phyloP scores from a whole-genome alignment of 1,140 invertebrate genomes.

The Lepidurus couesii region DNA sequence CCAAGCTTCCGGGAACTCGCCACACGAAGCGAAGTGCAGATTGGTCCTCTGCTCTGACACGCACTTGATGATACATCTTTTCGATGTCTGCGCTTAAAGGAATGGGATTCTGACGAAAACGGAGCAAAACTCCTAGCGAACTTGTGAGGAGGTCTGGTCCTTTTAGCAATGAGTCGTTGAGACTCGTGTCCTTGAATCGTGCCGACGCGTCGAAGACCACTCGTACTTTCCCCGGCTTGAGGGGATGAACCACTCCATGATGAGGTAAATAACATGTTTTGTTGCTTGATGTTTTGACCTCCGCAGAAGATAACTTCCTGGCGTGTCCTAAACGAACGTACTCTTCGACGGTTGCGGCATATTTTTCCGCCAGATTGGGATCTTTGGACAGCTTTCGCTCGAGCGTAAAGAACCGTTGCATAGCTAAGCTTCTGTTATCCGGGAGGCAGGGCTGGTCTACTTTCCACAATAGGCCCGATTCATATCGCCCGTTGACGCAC shows the following conservation, averaged over 20 bases:
- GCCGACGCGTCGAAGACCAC: conserved; percentile 29
- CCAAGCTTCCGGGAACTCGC: background rate
- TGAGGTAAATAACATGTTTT: conserved; percentile 29
- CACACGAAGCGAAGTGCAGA: conserved; percentile 23
- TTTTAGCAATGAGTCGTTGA: conserved; percentile 8
- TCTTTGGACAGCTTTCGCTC: background rate
- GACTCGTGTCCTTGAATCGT: background rate
- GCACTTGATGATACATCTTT: conserved; percentile 28
- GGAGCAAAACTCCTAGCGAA: conserved; percentile 30
- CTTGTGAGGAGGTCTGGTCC: background rate
- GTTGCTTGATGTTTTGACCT: background rate
- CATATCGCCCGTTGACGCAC: conserved; percentile 24
- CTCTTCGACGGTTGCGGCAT: background rate
- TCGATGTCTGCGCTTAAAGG: background rate
- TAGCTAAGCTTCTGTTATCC: background rate
- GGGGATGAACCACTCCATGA: background rate
- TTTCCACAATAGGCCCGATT: conserved; percentile 35
- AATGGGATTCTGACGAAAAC: conserved; percentile 34
- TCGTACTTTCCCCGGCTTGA: background rate
- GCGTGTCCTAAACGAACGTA: conserved; percentile 26
- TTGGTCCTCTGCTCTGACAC: background rate
- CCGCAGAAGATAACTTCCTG: background rate
- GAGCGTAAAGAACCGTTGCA: background rate
- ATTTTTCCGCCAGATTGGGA: background rate
- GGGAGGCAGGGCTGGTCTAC: conserved; percentile 30